Evolutionary conservation across 2,113 vertebrate genomes (phyloP), one percentile per base, ranked within the genome.

Genomic region (Oryctolagus cuniculus): DNA sequence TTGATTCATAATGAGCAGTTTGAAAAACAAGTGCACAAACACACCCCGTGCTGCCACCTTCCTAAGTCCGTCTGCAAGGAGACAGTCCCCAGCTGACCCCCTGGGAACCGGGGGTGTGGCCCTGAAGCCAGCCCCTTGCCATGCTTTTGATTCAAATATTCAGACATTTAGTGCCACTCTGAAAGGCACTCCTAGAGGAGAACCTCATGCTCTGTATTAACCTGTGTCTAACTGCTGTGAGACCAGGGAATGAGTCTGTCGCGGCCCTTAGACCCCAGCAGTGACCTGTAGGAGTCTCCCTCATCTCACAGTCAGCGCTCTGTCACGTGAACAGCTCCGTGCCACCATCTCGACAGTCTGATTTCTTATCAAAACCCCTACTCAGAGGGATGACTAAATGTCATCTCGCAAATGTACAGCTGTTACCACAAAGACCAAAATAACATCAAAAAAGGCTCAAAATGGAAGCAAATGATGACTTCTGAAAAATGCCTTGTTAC

Each of bases 381-480:
- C 70, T 89, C 51, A 74, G 83, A 93, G 69, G 80, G 89, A 94
- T 75, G 61, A 78, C 31, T 89, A 89, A 95, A 73, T 80, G 21
- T 80, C 72, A 61, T 78, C 94, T 92, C 90, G 95, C 27, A 72
- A 80, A 94, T 77, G 61, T 72, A 93, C 75, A 90, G 88, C 96
- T 96, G 81, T 87, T 87, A 83, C 74, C 90, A 91, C 89, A 70
- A 94, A 75, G 91, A 79, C 85, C 67, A 92, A 96, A 93, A 95
- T 86, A 87, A 70, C 31, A 90, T 89, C 17, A 25, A 94, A 86
- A 91, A 93, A 89, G 58, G n/a, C 84, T 95, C 75, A 83, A 93
- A 95, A 95, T 84, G 95, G 96, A 94, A 87, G 58, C 80, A 95
- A 89, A 91, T 89, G 70, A 94, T 87, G 83, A 74, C 70, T 93